Evolutionary conservation across 1,140 invertebrate genomes (phyloP), one percentile per base, ranked within the genome.

Genomic region (Venturia canescens): DNA sequence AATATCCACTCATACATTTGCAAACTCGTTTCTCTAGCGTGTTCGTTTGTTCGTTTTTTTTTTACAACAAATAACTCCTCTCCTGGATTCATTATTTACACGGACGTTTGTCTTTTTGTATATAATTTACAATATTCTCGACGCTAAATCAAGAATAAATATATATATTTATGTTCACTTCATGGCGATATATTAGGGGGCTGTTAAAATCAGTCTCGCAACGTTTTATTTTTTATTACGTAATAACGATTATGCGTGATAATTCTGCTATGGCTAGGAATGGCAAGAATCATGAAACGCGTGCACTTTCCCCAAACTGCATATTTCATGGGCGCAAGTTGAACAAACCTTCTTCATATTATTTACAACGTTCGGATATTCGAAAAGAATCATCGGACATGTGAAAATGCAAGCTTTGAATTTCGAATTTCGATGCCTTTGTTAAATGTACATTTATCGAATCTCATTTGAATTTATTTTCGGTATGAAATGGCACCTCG

Each of bases 201-300:
- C 87, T 72, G 38, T 44, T 44, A 84, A 85, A 88, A 88, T 88
- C 88, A 89, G 88, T 89, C 88, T 88, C 82, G 86, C 60, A 77
- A 67, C 60, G 79, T 69, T 69, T 69, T 31, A 31, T 69, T 29
- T 69, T 69, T 69, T 18, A 4, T 15, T 23, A 11, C 29, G 27
- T 53, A 29, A 29, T 34, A 82, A 26, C 50, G 26, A 29, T 77
- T 83, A 63, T 63, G 77, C 63, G 57, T 63, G 76, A 78, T 70
- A 79, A 48, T 23, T 34, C 50, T 53, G 75, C 76, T 78, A 83
- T 84, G 81, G 81, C 81, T 84, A 81, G 79, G 79, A 82, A 78
- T 78, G 44, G 50, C 70, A 48, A 77, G 77, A 81, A 34, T 74
- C 44, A 76, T 11, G 11, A 53, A n/a, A 53, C 53, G 29, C n/a